phyloP scores from a whole-genome alignment of 2,888 invertebrate genomes.

The Nymphalis c-album region DNA sequence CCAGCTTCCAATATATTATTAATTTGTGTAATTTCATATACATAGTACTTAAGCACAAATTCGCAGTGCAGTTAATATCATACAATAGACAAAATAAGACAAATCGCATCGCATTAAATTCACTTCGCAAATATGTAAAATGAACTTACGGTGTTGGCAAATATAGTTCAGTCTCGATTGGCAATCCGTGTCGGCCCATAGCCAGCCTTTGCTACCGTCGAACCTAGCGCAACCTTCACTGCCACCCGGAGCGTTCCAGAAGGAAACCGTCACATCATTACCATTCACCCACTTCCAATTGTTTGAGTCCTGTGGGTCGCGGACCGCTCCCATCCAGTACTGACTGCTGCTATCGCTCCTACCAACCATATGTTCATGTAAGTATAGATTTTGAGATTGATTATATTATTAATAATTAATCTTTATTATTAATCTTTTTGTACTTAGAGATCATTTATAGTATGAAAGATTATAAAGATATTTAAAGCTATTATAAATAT shows the following conservation, averaged over 20 bases:
- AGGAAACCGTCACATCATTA: conserved; percentile 92
- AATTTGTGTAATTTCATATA: too few species aligned
- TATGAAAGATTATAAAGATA: too few species aligned
- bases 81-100: not conserved
- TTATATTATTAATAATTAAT: not conserved
- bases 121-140: conserved; percentile 38
- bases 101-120: conserved; percentile 34
- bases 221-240: conserved; percentile 93
- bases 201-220: conserved; percentile 96
- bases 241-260: conserved; percentile 94
- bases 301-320: conserved; percentile 88
- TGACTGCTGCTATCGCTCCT: conserved; percentile 94
- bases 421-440: not conserved
- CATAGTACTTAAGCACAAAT: not conserved
- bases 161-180: conserved; percentile 92
- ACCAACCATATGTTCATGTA: conserved; percentile 41
- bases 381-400: conserved; percentile 6
- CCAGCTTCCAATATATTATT: too few species aligned
- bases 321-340: conserved; percentile 96
- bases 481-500: too few species aligned
- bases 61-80: too few species aligned
- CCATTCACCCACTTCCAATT: conserved; percentile 96
- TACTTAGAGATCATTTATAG: too few species aligned
- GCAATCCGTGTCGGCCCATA: conserved; percentile 96
- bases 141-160: conserved; percentile 93